phyloP scores from a whole-genome alignment of 2,797 vertebrate genomes.

The Limnodromus scolopaceus region DNA sequence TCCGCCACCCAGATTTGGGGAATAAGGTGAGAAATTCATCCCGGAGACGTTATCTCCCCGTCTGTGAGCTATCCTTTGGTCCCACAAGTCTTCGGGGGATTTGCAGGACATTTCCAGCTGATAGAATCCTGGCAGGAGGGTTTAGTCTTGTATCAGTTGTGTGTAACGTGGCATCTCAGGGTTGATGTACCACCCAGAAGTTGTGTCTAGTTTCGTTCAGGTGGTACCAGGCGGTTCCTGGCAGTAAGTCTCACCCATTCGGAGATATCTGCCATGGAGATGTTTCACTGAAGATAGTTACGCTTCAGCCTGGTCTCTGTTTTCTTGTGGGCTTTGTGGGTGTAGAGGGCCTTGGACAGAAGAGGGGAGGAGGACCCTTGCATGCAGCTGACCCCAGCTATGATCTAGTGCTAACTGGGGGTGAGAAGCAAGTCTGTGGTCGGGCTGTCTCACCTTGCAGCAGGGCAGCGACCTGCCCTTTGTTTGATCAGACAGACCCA shows the following conservation, averaged over 20 bases:
- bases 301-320: not conserved
- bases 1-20: constrained; percentile 59
- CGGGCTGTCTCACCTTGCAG: not conserved
- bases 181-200: not conserved
- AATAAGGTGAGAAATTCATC: constrained; percentile 71
- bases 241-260: not conserved
- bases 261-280: not conserved
- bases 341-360: not conserved
- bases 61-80: not conserved
- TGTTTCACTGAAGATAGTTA: not conserved
- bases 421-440: not conserved
- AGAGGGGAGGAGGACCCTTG: not conserved
- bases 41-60: not conserved
- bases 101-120: not conserved
- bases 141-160: not conserved
- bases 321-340: not conserved
- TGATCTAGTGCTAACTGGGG: not conserved
- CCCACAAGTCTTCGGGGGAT: not conserved
- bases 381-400: not conserved
- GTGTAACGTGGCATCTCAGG: not conserved
- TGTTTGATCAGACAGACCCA: not conserved
- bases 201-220: not conserved
- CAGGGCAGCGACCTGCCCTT: not conserved
- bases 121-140: not conserved
- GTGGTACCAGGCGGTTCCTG: not conserved